phyloP scores from a whole-genome alignment of 2,888 invertebrate genomes.

The Perdita meconis region DNA sequence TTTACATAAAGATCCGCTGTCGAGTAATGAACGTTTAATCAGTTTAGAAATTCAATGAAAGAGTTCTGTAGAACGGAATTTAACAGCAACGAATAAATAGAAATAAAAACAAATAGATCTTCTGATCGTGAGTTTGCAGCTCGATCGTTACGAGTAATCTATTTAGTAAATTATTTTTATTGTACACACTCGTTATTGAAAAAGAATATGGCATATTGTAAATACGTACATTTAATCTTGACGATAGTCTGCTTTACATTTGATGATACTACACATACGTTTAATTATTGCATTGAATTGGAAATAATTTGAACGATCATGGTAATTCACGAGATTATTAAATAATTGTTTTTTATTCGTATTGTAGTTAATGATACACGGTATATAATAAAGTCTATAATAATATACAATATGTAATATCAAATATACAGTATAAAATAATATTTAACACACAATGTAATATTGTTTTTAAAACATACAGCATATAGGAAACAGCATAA shows the following conservation, averaged over 20 bases:
- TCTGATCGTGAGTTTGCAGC: constrained; percentile 16
- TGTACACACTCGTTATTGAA: neutral
- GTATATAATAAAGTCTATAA: neutral
- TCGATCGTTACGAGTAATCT: constrained; percentile 9
- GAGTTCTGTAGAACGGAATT: constrained; percentile 8
- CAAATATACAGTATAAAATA: no score
- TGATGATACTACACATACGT: neutral
- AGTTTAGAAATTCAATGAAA: constrained; percentile 23
- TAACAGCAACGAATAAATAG: constrained; percentile 14
- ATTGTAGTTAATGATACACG: neutral
- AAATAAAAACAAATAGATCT: neutral
- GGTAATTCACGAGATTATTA: neutral
- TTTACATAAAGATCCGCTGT: no score
- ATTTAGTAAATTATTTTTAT: neutral
- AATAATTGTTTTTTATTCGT: neutral
- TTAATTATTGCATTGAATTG: neutral
- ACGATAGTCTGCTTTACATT: neutral
- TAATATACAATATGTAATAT: neutral
- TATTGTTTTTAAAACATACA: no score
- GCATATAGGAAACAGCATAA: no score
- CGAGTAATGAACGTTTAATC: neutral
- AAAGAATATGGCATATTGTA: neutral
- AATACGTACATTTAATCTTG: neutral
- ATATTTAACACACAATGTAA: neutral
- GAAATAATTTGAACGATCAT: neutral